These are phyloP conservation scores for Axea sp. DNA, from an alignment of 2,888 invertebrate species.

Conservation along the genomic window DNA sequence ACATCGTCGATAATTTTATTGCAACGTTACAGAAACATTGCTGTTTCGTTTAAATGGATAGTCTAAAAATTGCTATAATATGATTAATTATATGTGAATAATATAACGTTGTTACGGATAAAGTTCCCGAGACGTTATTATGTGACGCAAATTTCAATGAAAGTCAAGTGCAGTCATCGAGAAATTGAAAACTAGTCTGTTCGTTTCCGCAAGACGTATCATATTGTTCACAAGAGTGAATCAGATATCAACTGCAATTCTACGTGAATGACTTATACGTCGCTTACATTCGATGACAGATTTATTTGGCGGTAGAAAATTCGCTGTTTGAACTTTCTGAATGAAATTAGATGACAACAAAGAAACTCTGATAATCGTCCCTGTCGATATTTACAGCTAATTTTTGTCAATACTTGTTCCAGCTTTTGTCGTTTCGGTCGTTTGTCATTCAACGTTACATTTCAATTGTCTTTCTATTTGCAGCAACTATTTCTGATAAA, in stretches of 20 bases:
- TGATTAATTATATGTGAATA: no score
- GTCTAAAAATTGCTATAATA: no score
- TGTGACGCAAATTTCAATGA: conserved; percentile 38
- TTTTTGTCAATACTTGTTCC: conserved; percentile 19
- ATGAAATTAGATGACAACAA: conserved; percentile 28
- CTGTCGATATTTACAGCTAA: conserved; percentile 23
- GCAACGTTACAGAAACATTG: no score
- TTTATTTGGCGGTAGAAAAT: conserved; percentile 28
- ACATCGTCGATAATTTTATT: no score
- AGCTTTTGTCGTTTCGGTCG: conserved; percentile 1
- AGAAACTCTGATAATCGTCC: not conserved
- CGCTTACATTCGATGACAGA: conserved; percentile 15
- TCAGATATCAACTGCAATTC: conserved; percentile 46
- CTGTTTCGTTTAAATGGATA: no score
- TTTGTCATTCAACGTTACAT: conserved; percentile 19
- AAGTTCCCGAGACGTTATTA: no score
- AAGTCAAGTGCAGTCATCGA: conserved; percentile 43
- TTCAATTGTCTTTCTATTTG: no score
- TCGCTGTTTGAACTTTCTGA: conserved; percentile 14
- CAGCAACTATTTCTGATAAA: no score
- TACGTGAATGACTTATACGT: conserved; percentile 31
- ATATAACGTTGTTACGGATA: no score
- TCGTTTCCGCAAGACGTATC: conserved; percentile 36
- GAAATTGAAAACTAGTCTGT: conserved; percentile 43
- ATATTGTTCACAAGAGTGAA: conserved; percentile 44